A percentile compares a stretch with the other conserved stretches of the same genome.
These are phyloP conservation scores for Ryuthela nishihirai DNA, from an alignment of 2,888 invertebrate species.

Conservation along the genomic window DNA sequence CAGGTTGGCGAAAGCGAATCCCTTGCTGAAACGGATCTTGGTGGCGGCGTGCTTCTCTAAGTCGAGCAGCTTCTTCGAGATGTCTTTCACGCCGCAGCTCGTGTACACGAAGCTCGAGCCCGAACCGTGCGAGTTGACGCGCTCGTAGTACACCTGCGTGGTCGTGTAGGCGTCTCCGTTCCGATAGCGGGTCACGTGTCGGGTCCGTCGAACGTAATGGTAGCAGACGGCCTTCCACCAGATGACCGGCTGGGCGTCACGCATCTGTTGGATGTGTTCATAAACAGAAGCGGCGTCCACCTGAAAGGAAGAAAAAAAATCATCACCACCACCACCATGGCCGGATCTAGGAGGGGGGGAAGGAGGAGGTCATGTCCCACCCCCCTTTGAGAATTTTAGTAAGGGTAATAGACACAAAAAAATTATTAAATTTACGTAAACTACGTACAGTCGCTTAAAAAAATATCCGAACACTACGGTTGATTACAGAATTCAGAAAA, in stretches of 20 bases:
- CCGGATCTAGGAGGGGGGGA: too few relatives aligned
- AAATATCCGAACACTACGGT: too few relatives aligned
- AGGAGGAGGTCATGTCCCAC: too few relatives aligned
- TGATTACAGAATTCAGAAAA: too few relatives aligned
- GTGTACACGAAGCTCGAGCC: constrained; percentile 73
- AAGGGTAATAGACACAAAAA: too few relatives aligned
- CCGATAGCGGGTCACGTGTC: constrained; percentile 64
- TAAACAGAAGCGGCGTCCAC: constrained; percentile 65
- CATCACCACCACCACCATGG: too few relatives aligned
- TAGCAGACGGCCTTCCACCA: constrained; percentile 87
- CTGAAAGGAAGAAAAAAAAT: not conserved
- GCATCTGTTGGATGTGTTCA: constrained; percentile 63
- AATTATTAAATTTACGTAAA: too few relatives aligned
- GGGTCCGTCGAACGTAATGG: constrained; percentile 68
- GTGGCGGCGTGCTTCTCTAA: constrained; percentile 66
- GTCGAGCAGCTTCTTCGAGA: constrained; percentile 59
- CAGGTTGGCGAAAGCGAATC: constrained; percentile 74
- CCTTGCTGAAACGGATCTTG: constrained; percentile 72
- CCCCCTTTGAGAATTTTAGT: too few relatives aligned
- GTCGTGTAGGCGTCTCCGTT: constrained; percentile 78
- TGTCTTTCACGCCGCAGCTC: constrained; percentile 70
- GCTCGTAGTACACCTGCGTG: constrained; percentile 77
- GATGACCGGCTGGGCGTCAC: constrained; percentile 67
- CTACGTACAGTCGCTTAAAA: too few relatives aligned
- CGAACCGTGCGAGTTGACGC: constrained; percentile 73